Base-by-base conservation (phyloP, 2,888 invertebrate species). In the Hecatera dysodea region DNA sequence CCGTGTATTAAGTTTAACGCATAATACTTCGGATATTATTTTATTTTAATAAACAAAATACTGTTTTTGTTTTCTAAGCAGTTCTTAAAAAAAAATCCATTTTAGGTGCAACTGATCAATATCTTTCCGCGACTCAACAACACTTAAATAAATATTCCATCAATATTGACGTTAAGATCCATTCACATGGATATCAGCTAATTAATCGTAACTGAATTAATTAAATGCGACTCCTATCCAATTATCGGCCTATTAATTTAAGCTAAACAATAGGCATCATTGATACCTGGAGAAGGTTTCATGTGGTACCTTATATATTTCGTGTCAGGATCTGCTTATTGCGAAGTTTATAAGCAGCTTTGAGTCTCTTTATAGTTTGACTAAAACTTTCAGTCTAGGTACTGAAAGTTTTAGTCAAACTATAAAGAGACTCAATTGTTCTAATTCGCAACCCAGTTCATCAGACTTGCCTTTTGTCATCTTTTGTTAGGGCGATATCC, bases 201-300 rank as follows among this genome's bases (percentile, higher is more conserved):
- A 69, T 57, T 46, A 36, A 36, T 48, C 22, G 39, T 59, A 52
- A 62, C 17, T 42, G 33, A 59, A 48, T 69, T 52, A 62, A 75
- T 52, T 62, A 27, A n/a, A 39, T 70, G 62, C 52, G 48, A 27
- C 46, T 48, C 6, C 39, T 46, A 46, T 52, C 12, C 11, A 57
- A 62, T 46, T 52, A 68, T 42, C 19, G 19, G 11, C 6, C 24
- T 53, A 36, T 46, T 78, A 1, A 53, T 70, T 62, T 48, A 27
- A n/a, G 17, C 33, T 44, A 29, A 71, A 60, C 63, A 71, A 63
- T 55, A 53, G 72, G 33, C 52, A 50, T 39, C 22, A 74, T 53
- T 17, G 39, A 53, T 36, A 50, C 22, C 36, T 55, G 33, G 22
- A 60, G 22, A 42, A n/a, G 2, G 53, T 50, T 71, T 24, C 22